Conservation (phyloP, 2,888 invertebrate genomes). For the Brachycybe producta region DNA sequence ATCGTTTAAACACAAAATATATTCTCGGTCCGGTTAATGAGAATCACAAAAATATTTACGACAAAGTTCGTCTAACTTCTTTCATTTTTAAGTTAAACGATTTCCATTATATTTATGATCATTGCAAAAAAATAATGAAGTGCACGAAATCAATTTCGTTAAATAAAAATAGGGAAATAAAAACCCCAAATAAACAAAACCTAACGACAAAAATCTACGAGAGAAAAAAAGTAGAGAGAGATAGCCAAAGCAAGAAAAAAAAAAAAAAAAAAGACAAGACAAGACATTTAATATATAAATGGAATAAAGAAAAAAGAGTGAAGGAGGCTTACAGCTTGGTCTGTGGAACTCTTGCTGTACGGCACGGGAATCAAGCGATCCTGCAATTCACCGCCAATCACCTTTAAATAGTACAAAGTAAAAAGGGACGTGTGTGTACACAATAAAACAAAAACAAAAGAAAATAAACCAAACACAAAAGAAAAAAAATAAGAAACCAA, state of each 20-base stretch:
- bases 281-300: background rate
- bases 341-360: conserved; percentile 99
- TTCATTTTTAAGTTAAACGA: no score
- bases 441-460: background rate
- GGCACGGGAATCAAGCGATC: conserved; percentile 99
- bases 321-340: conserved; percentile 95
- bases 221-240: background rate
- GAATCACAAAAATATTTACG: no score
- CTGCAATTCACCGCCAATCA: conserved; percentile 99
- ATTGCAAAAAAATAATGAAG: no score
- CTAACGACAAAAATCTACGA: no score
- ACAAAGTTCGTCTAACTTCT: no score
- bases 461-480: conserved; percentile 1
- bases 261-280: conserved; percentile 25
- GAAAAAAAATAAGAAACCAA: conserved; percentile 11
- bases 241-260: conserved; percentile 18
- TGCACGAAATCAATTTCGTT: no score
- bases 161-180: no score
- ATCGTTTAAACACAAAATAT: no score
- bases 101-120: no score
- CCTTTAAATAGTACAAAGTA: conserved; percentile 85
- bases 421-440: no score
- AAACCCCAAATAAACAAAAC: no score
- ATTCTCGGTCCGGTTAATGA: no score
- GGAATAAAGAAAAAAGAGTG: conserved; percentile 19